Percentiles rank a stretch among this genome's conserved stretches.
Evolutionary conservation across 2,113 vertebrate genomes (phyloP).

Genomic region (Rhipidura dahli): DNA sequence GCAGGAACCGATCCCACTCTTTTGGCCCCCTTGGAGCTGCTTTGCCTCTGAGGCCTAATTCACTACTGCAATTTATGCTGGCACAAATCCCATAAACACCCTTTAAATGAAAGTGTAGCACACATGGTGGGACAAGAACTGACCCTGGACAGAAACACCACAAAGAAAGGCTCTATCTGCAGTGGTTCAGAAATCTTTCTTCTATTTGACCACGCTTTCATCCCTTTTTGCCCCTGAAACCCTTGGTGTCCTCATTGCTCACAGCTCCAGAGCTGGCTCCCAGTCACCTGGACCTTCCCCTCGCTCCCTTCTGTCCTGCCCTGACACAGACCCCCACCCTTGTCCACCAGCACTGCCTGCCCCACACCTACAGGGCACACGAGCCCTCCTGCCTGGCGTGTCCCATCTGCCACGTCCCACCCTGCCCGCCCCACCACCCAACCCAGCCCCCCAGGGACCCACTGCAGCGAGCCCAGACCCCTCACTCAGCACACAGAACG

Average conservation of each 20-base stretch:
- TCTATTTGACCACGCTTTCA: not conserved
- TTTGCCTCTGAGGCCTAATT: not conserved
- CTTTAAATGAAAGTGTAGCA: not conserved
- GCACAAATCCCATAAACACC: not conserved
- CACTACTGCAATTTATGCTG: not conserved
- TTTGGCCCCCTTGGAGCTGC: not conserved
- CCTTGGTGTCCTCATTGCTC: not conserved
- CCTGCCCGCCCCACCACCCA: not conserved
- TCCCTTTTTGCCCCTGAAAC: not conserved
- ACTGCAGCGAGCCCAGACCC: not conserved
- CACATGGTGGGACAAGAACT: not conserved
- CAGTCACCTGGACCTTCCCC: not conserved
- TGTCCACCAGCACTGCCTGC: not conserved
- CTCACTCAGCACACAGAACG: not conserved
- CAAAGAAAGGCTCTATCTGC: not conserved
- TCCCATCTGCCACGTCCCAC: constrained; percentile 42
- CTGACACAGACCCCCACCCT: not conserved
- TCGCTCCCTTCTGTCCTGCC: not conserved
- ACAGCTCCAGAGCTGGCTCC: not conserved
- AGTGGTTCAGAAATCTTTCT: not conserved
- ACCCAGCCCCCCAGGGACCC: not conserved
- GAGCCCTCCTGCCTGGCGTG: constrained; percentile 46
- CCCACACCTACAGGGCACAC: constrained; percentile 33
- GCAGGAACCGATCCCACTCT: not conserved
- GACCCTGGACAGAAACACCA: not conserved